These are phyloP conservation scores for Horisme vitalbata DNA, from an alignment of 2,888 invertebrate species.

Conservation along the genomic window DNA sequence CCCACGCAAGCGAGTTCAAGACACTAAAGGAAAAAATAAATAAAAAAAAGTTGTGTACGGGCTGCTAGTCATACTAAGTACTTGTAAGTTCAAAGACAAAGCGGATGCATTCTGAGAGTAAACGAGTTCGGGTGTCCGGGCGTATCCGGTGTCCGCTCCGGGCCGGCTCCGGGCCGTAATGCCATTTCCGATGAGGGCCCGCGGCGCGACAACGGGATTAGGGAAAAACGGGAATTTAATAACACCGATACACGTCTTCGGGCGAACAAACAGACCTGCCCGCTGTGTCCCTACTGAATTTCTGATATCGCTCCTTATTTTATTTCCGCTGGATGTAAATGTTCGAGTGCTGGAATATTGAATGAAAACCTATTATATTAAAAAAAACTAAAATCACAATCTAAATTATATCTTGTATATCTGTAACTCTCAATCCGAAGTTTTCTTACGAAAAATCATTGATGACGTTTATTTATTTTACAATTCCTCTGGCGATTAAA, in stretches of 20 bases:
- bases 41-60: too few relatives aligned
- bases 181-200: conserved; percentile 76
- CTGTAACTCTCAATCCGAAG: too few relatives aligned
- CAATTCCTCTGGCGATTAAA: too few relatives aligned
- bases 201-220: conserved; percentile 67
- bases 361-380: too few relatives aligned
- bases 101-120: conserved; percentile 51
- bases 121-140: conserved; percentile 41
- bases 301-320: neutral
- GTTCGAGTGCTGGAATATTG: too few relatives aligned
- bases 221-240: conserved; percentile 53
- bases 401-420: too few relatives aligned
- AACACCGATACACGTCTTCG: conserved; percentile 54
- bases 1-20: too few relatives aligned
- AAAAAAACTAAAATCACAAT: too few relatives aligned
- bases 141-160: conserved; percentile 69
- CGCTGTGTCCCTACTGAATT: conserved; percentile 2
- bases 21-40: too few relatives aligned
- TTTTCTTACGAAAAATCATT: too few relatives aligned
- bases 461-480: too few relatives aligned
- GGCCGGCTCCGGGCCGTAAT: conserved; percentile 56
- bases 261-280: conserved; percentile 46
- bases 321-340: conserved; percentile 3
- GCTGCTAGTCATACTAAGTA: too few relatives aligned
- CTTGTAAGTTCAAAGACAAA: neutral